A percentile compares a stretch with the other conserved stretches of the same genome.
Evolutionary conservation across 2,888 invertebrate genomes (phyloP).

Genomic region (Arctia plantaginis): DNA sequence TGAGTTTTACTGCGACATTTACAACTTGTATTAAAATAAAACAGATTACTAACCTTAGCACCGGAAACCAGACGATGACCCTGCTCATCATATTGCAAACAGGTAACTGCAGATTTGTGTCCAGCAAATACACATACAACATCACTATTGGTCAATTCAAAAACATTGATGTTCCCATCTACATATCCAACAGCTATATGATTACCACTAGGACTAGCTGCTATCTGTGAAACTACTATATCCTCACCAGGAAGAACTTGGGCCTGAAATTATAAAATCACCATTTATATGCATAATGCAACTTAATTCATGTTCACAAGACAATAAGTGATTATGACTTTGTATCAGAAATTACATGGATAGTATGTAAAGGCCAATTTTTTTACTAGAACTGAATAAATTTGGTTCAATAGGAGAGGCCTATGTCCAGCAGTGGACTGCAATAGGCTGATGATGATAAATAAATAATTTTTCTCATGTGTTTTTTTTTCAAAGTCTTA

Average conservation of each 20-base stretch:
- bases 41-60: conserved; percentile 87
- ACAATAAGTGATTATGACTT: no score
- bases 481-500: no score
- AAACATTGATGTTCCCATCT: conserved; percentile 95
- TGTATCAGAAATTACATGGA: no score
- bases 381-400: no score
- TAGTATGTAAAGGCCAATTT: no score
- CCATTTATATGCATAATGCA: not conserved
- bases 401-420: no score
- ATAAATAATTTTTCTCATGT: no score
- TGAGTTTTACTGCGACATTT: not conserved
- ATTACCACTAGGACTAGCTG: conserved; percentile 91
- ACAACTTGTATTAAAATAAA: not conserved
- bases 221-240: conserved; percentile 91
- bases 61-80: conserved; percentile 96
- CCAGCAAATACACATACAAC: conserved; percentile 91
- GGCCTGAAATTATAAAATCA: conserved; percentile 82
- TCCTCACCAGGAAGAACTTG: conserved; percentile 93
- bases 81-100: conserved; percentile 92
- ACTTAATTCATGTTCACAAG: no score
- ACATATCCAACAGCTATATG: conserved; percentile 96
- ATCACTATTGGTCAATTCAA: conserved; percentile 91
- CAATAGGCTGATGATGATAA: no score
- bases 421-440: no score
- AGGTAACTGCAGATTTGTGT: conserved; percentile 94